Evolutionary conservation across 2,888 invertebrate species (phyloP), one percentile per base, ranked within the genome.

Genomic region (Himalopsyche kuldschensis): DNA sequence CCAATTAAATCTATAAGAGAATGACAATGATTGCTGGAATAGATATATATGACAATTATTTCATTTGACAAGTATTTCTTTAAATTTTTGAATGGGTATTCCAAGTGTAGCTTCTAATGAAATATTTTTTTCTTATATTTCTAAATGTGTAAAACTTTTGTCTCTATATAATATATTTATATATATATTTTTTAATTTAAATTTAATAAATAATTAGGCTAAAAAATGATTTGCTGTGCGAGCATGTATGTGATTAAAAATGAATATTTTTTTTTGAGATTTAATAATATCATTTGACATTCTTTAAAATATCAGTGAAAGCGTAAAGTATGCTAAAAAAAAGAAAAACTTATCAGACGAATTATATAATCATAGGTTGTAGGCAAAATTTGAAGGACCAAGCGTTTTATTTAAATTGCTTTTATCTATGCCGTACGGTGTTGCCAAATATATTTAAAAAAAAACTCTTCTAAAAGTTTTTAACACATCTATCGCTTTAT

Each of bases 321-420:
- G 41, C 41, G 32, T 32, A 32, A 32, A 32, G 4, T 32, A 41
- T 41, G 15, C 15, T 15, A 2, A 41, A 15, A 3, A 15, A 6
- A 11, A 41, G 41, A 11, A 3, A 20, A 55, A 20, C 24, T 20
- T 55, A 55, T 55, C 55, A 55, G 20, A 55, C 20, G 20, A 55
- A 55, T 55, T 55, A 55, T 55, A n/a, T 55, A 55, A 55, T 24
- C 55, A 24, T 55, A 55, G 55, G 10, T 10, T 24, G 55, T 55
- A 20, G 55, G 55, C 55, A 55, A 55, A 55, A 20, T 31, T 81
- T 76, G 81, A 75, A 32, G 81, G 81, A 81, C 81, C 81, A 81
- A 81, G 81, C 81, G 27, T 75, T 76, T 75, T 76, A 31, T 81
- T 46, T 55, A 4, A 20, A 55, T 55, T 20, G 55, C 55, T 55